These are phyloP conservation scores for Caerostris extrusa DNA, from an alignment of 1,140 invertebrate genomes.

Conservation along the genomic window DNA sequence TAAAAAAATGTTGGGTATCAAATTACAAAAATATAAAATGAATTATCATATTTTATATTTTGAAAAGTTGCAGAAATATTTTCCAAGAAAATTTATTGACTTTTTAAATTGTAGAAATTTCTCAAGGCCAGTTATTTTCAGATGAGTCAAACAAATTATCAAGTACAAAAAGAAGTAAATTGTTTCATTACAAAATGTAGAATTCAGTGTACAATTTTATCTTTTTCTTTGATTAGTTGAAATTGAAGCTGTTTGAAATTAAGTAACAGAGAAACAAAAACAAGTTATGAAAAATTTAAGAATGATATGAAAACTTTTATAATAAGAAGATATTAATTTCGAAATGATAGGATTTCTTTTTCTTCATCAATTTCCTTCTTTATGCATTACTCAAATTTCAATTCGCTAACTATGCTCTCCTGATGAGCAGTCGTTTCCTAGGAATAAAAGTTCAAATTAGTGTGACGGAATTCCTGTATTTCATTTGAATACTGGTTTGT, in stretches of 20 bases:
- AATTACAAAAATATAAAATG: no score
- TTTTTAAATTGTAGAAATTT: no score
- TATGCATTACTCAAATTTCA: not conserved
- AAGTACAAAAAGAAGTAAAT: not conserved
- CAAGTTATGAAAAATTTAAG: not conserved
- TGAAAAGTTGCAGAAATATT: no score
- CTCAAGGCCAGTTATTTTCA: no score
- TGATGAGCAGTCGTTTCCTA: not conserved
- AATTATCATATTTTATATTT: no score
- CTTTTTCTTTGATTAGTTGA: not conserved
- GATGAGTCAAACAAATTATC: no score
- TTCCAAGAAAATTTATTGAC: no score
- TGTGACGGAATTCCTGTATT: not conserved
- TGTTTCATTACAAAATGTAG: not conserved
- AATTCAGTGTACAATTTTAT: not conserved
- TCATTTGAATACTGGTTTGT: no score
- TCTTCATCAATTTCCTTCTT: not conserved
- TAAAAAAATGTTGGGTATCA: no score
- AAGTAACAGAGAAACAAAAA: not conserved
- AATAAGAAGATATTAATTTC: not conserved
- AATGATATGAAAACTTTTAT: not conserved
- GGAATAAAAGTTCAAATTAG: not conserved
- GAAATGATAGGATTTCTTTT: not conserved
- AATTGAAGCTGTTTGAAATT: not conserved
- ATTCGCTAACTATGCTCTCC: not conserved